Evolutionary conservation across 1,140 invertebrate genomes (phyloP), one percentile per base, ranked within the genome.

Genomic region (Drosophila pachea): DNA sequence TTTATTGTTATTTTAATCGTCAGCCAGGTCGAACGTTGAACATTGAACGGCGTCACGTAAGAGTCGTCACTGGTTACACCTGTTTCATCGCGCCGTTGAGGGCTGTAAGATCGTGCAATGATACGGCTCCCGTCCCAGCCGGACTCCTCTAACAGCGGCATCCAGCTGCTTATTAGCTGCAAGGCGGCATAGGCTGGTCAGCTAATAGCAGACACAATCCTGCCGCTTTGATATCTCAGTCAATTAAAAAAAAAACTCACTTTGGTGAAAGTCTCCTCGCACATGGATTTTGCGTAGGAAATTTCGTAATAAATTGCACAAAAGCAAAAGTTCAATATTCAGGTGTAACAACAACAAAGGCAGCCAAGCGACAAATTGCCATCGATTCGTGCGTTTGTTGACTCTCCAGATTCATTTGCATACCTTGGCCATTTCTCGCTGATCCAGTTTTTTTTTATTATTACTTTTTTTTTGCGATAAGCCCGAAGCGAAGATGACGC

Each of bases 1-100:
- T 64, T 66, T 70, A 70, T 70, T 70, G 67, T 69, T 69, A 69
- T 70, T 70, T 54, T 70, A 70, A 70, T 70, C 48, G 68, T 33
- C 53, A 45, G 61, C 52, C 61, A 65, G 53, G 36, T 76, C 69
- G 78, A 83, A 76, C 81, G 3, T n/a, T n/a, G n/a, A n/a, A n/a
- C n/a, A n/a, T n/a, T n/a, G n/a, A n/a, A n/a, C n/a, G n/a, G n/a
- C 22, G 60, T 84, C 81, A 86, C 79, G 79, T 83, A 83, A 81
- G 76, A 63, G 60, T 31, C 58, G 61, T 79, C 81, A 84, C 79
- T 83, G 79, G 79, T 79, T 83, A 83, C 79, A 83, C 79, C 79
- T 83, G 79, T 83, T 83, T 86, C 65, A 49, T 64, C 72, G 59
- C 76, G 22, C 22, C 22, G 67, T 9, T 48, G 31, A 68, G 63